These are phyloP conservation scores for Mastomys natalensis DNA, from an alignment of 2,113 vertebrate species.

Conservation along the genomic window DNA sequence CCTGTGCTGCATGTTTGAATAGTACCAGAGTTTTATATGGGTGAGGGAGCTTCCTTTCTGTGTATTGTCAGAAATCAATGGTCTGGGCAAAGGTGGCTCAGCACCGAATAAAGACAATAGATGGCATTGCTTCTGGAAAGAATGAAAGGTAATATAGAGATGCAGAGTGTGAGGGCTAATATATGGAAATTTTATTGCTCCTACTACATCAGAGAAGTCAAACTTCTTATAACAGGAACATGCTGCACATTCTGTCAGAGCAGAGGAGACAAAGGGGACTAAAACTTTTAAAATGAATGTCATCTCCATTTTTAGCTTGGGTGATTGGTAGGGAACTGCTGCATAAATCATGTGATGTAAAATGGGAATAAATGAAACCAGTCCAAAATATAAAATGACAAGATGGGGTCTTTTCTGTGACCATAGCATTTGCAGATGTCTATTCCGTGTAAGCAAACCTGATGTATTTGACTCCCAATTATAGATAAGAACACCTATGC, in stretches of 20 bases:
- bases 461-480: conserved; percentile 36
- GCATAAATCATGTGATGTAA: conserved; percentile 44
- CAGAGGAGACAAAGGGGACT: conserved; percentile 51
- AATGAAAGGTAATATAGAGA: neutral
- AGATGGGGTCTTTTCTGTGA: neutral
- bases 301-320: conserved; percentile 58
- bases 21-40: neutral
- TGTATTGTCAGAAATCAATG: neutral
- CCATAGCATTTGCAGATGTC: neutral
- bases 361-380: conserved; percentile 24
- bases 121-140: neutral
- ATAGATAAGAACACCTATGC: neutral
- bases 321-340: conserved; percentile 56
- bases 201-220: neutral
- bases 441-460: neutral
- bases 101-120: neutral
- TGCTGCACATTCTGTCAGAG: conserved; percentile 28
- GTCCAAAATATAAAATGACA: conserved; percentile 32
- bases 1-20: neutral
- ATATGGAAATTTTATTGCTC: neutral
- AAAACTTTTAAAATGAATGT: conserved; percentile 61
- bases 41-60: neutral
- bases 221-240: conserved; percentile 37
- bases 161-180: neutral
- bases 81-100: neutral